Evolutionary conservation across 2,797 vertebrate genomes (phyloP).

Genomic region (Crypturellus tataupa): DNA sequence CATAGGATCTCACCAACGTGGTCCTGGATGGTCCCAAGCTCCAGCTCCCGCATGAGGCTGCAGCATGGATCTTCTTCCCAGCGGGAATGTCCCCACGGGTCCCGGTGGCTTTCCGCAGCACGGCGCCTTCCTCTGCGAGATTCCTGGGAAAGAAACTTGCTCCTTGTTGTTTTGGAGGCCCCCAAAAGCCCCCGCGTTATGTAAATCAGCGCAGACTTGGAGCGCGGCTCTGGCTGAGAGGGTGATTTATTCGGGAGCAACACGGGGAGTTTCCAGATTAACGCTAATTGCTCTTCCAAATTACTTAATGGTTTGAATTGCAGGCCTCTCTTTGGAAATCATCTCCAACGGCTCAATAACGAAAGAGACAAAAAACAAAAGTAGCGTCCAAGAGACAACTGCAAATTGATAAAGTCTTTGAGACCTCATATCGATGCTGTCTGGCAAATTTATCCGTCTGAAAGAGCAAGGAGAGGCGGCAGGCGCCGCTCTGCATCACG

Average conservation of each 20-base stretch:
- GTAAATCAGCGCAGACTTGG: conserved; percentile 36
- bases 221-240: conserved; percentile 32
- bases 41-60: background rate
- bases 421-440: conserved; percentile 47
- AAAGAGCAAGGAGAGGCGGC: conserved; percentile 18
- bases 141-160: background rate
- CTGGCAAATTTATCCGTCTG: conserved; percentile 60
- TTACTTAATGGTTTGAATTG: conserved; percentile 74
- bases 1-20: background rate
- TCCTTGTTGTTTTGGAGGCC: background rate
- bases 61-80: background rate
- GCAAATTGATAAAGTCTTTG: conserved; percentile 63
- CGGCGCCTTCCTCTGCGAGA: background rate
- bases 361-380: background rate
- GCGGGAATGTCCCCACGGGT: background rate
- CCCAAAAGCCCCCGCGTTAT: accelerated
- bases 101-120: accelerated
- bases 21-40: background rate
- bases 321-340: conserved; percentile 63
- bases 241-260: conserved; percentile 72
- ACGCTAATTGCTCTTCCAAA: conserved; percentile 74
- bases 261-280: conserved; percentile 75
- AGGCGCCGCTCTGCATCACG: background rate
- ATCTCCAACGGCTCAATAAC: conserved; percentile 69
- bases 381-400: conserved; percentile 50